phyloP scores from a whole-genome alignment of 2,797 vertebrate genomes.

The Naso thynnoides region DNA sequence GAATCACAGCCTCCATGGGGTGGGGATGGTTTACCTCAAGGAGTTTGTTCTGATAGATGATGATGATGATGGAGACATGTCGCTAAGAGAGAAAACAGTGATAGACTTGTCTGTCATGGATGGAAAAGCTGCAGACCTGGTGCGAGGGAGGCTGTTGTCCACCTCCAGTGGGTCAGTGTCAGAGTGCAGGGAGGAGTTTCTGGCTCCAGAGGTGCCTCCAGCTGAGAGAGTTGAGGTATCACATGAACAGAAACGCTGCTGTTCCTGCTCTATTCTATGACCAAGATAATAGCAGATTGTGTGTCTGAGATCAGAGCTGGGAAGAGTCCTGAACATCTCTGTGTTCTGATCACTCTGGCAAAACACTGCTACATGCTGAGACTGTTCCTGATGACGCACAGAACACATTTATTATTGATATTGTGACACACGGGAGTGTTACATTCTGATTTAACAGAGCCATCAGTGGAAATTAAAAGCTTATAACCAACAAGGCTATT shows the following conservation, averaged over 20 bases:
- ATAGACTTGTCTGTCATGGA: constrained; percentile 91
- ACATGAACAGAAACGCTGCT: constrained; percentile 63
- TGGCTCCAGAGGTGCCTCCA: constrained; percentile 29
- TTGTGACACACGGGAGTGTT: not conserved
- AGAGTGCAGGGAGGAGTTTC: constrained; percentile 84
- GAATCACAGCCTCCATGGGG: constrained; percentile 87
- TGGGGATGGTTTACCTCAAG: constrained; percentile 85
- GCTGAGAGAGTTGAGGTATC: constrained; percentile 26
- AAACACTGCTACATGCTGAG: not conserved
- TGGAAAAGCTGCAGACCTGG: constrained; percentile 92
- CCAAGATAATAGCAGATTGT: constrained; percentile 6
- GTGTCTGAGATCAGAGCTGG: constrained; percentile 9
- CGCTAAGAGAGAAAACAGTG: constrained; percentile 94
- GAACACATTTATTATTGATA: not conserved
- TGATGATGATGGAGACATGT: constrained; percentile 95
- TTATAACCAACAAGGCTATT: constrained; percentile 9
- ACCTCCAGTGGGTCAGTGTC: constrained; percentile 91
- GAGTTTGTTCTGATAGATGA: constrained; percentile 95
- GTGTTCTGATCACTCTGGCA: not conserved
- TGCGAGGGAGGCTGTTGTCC: constrained; percentile 89
- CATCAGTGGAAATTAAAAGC: not conserved
- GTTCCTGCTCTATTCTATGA: constrained; percentile 80
- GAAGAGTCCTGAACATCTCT: not conserved
- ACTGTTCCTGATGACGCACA: constrained; percentile 11
- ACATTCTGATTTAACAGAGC: constrained; percentile 8